Base-by-base conservation (phyloP, 2,888 invertebrate species). In the Dicycla oo region DNA sequence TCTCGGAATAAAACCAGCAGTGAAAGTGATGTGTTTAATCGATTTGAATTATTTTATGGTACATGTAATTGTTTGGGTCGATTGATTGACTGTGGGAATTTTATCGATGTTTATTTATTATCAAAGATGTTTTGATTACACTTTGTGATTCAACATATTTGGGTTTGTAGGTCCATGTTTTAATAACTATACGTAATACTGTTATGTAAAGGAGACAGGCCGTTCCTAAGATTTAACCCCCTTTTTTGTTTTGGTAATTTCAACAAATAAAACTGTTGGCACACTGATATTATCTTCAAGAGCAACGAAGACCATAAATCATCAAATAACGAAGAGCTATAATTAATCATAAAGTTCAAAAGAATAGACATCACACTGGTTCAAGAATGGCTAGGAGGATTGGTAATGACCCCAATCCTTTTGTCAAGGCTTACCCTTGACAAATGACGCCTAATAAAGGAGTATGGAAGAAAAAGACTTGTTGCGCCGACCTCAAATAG, bases 31-130 rank as follows among this genome's bases (percentile, higher is more conserved):
- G 65, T 54, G 67, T 66, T 56, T 3, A 78, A 75, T 78, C 66
- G 45, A 78, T 78, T 78, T 13, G 58, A 67, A 70, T 69, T 63
- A 78, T 78, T 65, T 53, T 43, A 73, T 61, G 68, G 68, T 65
- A 56, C 47, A 49, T 45, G 56, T 62, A 69, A 69, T 34, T 69
- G 8, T 49, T 60, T 34, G 10, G n/a, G 6, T 58, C 23, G 30
- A 58, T 47, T 53, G 40, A 61, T 65, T 34, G 23, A 69, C 30
- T 69, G 74, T 78, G 78, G 40, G 64, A 78, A 65, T 20, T 40
- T 64, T 11, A 65, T 47, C 26, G 38, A n/a, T 51, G 57, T 38
- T 58, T 47, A 43, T 60, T n/a, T 47, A 3, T 11, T 70, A 38
- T 8, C n/a, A 23, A 23, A 43, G 13, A 40, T 61, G 18, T 76